phyloP scores from a whole-genome alignment of 1,140 invertebrate species.

The Pollicipes pollicipes region DNA sequence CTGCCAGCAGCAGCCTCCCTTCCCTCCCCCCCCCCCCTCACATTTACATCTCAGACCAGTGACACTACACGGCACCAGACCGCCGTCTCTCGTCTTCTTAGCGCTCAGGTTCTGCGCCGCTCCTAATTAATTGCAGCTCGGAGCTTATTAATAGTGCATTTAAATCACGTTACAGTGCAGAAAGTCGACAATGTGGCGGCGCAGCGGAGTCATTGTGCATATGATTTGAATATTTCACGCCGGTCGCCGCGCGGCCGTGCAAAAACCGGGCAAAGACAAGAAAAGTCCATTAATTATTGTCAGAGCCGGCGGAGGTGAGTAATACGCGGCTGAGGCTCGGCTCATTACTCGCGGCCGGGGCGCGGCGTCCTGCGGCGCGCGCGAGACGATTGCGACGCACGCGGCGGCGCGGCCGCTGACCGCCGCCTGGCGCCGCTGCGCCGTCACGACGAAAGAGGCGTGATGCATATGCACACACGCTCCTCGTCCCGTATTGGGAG shows the following conservation, averaged over 20 bases:
- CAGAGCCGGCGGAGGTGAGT: neutral
- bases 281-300: neutral
- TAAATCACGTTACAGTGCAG: constrained; percentile 1
- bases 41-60: neutral
- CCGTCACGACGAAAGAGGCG: too few species aligned
- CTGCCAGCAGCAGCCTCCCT: too few species aligned
- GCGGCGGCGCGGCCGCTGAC: too few species aligned
- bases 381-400: neutral
- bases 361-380: neutral
- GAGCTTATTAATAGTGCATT: neutral
- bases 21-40: too few species aligned
- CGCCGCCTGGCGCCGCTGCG: too few species aligned
- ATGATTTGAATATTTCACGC: constrained; percentile 1
- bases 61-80: neutral
- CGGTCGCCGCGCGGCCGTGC: too few species aligned
- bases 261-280: neutral
- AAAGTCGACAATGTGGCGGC: neutral
- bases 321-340: neutral
- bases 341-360: neutral
- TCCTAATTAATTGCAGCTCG: neutral
- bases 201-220: neutral
- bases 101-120: neutral
- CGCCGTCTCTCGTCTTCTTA: neutral
- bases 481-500: too few species aligned
- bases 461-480: too few species aligned